These are phyloP conservation scores for Octodon degus DNA, from an alignment of 2,113 vertebrate genomes.

Conservation along the genomic window DNA sequence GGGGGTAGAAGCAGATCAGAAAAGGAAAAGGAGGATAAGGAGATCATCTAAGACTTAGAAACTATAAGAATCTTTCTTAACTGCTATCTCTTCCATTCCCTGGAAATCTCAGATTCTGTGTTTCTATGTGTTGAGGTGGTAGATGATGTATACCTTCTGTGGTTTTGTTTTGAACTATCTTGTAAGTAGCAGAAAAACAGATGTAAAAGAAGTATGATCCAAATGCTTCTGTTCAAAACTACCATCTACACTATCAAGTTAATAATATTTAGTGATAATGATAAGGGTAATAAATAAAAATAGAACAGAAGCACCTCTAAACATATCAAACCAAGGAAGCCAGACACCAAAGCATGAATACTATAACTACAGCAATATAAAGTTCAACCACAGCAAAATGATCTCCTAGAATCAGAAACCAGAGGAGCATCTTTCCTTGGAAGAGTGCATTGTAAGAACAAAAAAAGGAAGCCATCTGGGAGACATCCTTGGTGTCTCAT, in stretches of 20 bases:
- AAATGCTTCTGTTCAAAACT: neutral
- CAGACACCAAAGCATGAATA: neutral
- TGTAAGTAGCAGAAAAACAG: constrained; percentile 3
- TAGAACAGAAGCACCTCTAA: neutral
- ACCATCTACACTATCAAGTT: neutral
- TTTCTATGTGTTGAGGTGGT: neutral
- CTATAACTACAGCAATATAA: neutral
- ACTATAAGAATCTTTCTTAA: neutral
- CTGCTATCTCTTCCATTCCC: neutral
- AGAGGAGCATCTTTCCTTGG: neutral
- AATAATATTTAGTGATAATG: neutral
- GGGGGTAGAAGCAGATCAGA: neutral
- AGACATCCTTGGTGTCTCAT: neutral
- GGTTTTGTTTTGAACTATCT: neutral
- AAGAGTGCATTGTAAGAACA: too few species aligned
- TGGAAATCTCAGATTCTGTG: neutral
- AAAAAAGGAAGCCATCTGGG: neutral
- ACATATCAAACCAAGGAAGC: neutral
- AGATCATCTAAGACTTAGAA: neutral
- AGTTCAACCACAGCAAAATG: neutral
- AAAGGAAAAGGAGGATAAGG: neutral
- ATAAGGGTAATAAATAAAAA: neutral
- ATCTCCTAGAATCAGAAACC: neutral
- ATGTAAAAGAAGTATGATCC: neutral
- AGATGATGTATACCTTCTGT: constrained; percentile 1